Percentiles rank a stretch among this genome's conserved stretches.
These are phyloP conservation scores for Malacosoma neustria DNA, from an alignment of 2,888 invertebrate species.

Conservation along the genomic window DNA sequence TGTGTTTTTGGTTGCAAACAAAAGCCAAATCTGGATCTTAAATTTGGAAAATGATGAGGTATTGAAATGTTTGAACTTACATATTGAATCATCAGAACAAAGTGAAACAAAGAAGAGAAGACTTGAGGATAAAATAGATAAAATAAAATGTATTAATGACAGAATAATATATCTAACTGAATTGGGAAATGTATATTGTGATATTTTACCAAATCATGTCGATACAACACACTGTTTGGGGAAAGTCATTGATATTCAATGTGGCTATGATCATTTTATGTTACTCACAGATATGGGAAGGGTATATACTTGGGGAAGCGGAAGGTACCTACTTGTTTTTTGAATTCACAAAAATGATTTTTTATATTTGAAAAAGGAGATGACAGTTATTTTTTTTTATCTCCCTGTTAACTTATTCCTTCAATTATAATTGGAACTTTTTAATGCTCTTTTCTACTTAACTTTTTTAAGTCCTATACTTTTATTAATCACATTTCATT, in stretches of 20 bases:
- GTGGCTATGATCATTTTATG: constrained; percentile 89
- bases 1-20: constrained; percentile 30
- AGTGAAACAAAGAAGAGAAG: constrained; percentile 24
- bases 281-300: constrained; percentile 80
- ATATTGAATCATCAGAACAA: constrained; percentile 26
- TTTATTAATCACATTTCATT: too few species aligned
- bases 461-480: too few species aligned
- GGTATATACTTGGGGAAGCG: constrained; percentile 89
- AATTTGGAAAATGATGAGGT: constrained; percentile 27
- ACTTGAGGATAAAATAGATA: constrained; percentile 24
- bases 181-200: constrained; percentile 60
- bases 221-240: constrained; percentile 66
- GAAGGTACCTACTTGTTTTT: constrained; percentile 74
- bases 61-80: constrained; percentile 28
- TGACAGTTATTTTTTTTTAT: too few species aligned
- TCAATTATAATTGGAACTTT: too few species aligned
- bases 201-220: constrained; percentile 76
- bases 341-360: too few species aligned
- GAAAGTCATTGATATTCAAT: constrained; percentile 77
- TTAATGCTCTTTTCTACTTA: too few species aligned
- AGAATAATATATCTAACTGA: constrained; percentile 37
- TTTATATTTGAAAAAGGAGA: too few species aligned
- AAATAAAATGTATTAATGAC: constrained; percentile 31
- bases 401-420: too few species aligned
- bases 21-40: constrained; percentile 30